These are phyloP conservation scores for Archocentrus centrarchus DNA, from an alignment of 2,113 vertebrate species.

Conservation along the genomic window DNA sequence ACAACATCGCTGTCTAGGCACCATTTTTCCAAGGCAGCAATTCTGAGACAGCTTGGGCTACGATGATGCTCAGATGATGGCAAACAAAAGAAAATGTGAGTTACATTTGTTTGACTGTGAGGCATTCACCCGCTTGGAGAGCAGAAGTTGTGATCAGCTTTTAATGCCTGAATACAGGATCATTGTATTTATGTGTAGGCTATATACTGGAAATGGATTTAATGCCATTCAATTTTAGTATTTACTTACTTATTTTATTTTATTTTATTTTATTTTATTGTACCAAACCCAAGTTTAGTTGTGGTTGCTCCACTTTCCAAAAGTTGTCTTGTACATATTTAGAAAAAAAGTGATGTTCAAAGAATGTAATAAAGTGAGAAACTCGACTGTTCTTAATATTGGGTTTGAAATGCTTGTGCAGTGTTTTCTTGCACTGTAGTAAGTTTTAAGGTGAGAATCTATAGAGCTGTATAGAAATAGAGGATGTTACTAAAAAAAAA, in stretches of 20 bases:
- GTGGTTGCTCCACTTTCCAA: background rate
- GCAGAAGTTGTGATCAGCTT: background rate
- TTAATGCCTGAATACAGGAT: background rate
- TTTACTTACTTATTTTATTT: background rate
- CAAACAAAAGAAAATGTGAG: background rate
- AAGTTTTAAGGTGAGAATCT: background rate
- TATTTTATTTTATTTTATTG: background rate
- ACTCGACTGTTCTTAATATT: background rate
- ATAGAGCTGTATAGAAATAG: background rate
- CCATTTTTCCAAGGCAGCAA: background rate
- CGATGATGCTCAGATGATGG: background rate
- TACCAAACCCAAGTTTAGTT: background rate
- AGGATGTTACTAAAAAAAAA: too few species aligned
- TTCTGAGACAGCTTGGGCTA: conserved; percentile 2
- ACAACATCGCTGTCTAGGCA: background rate
- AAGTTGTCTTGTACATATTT: too few species aligned
- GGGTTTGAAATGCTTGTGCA: background rate
- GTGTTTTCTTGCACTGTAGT: too few species aligned
- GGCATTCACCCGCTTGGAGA: background rate
- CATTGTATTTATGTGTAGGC: background rate
- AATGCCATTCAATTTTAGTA: background rate
- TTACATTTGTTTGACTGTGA: background rate
- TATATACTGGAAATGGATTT: background rate
- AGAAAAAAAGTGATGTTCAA: background rate
- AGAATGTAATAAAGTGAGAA: background rate